A percentile compares a stretch with the other conserved stretches of the same genome.
Conservation (phyloP, 2,888 invertebrate genomes). For the Steinernema carpocapsae region DNA sequence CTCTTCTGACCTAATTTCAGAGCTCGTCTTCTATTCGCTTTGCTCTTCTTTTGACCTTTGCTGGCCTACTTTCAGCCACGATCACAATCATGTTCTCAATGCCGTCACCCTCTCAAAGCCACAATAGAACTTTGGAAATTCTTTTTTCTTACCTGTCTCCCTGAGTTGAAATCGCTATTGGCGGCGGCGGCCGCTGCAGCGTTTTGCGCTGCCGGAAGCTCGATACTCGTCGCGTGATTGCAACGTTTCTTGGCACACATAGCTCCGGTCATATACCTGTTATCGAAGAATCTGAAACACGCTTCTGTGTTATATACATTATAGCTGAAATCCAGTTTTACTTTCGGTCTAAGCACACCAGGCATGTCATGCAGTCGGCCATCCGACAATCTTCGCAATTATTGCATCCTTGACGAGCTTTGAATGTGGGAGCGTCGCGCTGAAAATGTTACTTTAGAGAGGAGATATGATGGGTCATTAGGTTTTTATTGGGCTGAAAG, state of each 20-base stretch:
- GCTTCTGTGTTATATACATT: not conserved
- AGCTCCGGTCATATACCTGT: constrained; percentile 68
- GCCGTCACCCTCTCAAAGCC: constrained; percentile 26
- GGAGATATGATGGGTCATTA: not conserved
- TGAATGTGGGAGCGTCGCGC: constrained; percentile 68
- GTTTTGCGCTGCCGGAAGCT: constrained; percentile 48
- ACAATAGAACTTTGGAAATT: too few species aligned
- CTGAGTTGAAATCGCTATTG: constrained; percentile 33
- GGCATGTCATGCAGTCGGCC: constrained; percentile 67
- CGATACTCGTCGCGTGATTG: constrained; percentile 66
- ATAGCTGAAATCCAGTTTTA: not conserved
- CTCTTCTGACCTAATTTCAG: constrained; percentile 16
- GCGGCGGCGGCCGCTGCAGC: not conserved
- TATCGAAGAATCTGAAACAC: constrained; percentile 65
- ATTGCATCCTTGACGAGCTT: constrained; percentile 67
- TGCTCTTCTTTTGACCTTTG: constrained; percentile 36
- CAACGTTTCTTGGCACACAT: constrained; percentile 69
- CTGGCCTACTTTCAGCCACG: constrained; percentile 30
- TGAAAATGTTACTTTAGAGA: constrained; percentile 49
- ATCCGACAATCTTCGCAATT: constrained; percentile 67
- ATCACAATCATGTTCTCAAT: constrained; percentile 22
- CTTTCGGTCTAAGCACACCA: constrained; percentile 67
- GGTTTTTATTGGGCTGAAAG: too few species aligned
- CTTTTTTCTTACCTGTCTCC: constrained; percentile 35
- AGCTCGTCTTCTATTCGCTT: not conserved